phyloP scores from a whole-genome alignment of 2,888 invertebrate genomes.

The Eupithecia subfuscata region DNA sequence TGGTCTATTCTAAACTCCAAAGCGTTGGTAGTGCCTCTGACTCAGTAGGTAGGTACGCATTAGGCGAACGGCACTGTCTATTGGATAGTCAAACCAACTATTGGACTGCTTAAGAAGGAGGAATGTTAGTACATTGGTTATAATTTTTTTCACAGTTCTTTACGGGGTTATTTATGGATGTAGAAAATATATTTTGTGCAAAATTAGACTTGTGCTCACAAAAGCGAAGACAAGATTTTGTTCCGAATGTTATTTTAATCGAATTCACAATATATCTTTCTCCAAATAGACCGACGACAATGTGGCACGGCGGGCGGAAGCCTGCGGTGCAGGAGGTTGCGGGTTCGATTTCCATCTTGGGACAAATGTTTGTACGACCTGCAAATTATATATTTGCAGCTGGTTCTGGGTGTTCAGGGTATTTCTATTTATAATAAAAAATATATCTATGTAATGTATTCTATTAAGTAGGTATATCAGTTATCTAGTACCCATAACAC shows the following conservation, averaged over 20 bases:
- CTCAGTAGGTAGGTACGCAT: conserved; percentile 67
- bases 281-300: too few relatives aligned
- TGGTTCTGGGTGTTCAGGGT: too few relatives aligned
- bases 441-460: too few relatives aligned
- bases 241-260: background rate
- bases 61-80: conserved; percentile 66
- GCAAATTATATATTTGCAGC: too few relatives aligned
- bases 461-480: too few relatives aligned
- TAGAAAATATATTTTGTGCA: background rate
- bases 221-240: background rate
- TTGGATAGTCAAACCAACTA: conserved; percentile 49
- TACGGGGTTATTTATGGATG: background rate
- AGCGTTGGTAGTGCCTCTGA: conserved; percentile 39
- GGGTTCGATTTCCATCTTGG: too few relatives aligned
- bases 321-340: too few relatives aligned
- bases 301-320: too few relatives aligned
- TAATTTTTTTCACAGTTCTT: background rate
- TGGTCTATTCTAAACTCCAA: conserved; percentile 24
- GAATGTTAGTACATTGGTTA: background rate
- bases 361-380: too few relatives aligned
- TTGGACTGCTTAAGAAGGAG: background rate
- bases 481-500: too few relatives aligned
- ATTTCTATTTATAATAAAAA: too few relatives aligned
- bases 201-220: background rate
- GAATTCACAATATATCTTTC: too few relatives aligned